These are phyloP conservation scores for Nanorana parkeri DNA, from an alignment of 2,113 vertebrate species.

Conservation along the genomic window DNA sequence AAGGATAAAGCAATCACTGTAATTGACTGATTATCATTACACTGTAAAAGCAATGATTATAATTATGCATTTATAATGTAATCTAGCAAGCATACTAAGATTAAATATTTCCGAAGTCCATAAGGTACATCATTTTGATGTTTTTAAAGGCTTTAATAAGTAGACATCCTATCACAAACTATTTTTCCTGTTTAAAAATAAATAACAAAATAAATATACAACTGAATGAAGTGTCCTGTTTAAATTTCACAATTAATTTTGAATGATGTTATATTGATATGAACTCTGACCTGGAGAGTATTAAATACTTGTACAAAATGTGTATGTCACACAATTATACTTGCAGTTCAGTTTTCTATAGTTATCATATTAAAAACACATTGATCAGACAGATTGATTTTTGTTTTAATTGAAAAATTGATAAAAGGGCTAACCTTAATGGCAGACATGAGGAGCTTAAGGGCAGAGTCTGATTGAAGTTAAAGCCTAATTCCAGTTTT, in stretches of 20 bases:
- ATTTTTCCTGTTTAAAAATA: neutral
- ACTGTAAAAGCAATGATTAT: conserved; percentile 54
- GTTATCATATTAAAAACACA: no score
- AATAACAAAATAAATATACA: no score
- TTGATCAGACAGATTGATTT: no score
- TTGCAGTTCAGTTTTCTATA: neutral
- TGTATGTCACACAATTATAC: neutral
- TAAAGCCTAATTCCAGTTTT: no score
- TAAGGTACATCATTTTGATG: conserved; percentile 35
- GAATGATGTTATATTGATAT: neutral
- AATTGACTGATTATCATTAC: conserved; percentile 55
- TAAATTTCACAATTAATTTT: no score
- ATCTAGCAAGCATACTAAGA: conserved; percentile 54
- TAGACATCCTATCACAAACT: conserved; percentile 22
- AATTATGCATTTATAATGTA: conserved; percentile 58
- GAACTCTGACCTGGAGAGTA: no score
- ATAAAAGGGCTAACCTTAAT: no score
- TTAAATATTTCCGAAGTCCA: conserved; percentile 41
- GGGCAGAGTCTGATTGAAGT: no score
- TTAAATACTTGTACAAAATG: no score
- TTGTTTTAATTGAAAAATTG: no score
- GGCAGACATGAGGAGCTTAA: no score
- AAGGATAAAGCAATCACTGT: conserved; percentile 56
- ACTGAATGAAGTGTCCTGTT: no score
- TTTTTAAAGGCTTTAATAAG: conserved; percentile 26